Conservation (phyloP, 2,888 invertebrate species). For the Conchocele bisecta region DNA sequence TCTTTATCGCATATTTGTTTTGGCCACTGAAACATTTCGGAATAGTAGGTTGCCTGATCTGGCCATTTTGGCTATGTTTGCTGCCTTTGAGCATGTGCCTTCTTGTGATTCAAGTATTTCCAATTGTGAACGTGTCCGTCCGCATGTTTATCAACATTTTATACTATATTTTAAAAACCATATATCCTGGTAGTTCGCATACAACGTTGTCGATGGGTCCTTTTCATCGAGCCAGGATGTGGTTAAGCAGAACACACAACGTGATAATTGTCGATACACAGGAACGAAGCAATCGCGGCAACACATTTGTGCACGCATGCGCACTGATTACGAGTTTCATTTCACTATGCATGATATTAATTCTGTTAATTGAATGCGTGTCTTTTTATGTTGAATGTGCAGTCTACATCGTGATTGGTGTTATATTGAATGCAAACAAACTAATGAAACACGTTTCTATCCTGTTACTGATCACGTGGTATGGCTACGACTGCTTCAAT, state of each 20-base stretch:
- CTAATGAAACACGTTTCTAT: conserved; percentile 42
- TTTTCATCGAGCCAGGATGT: neutral
- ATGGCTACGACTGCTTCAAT: conserved; percentile 39
- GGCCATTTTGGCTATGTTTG: neutral
- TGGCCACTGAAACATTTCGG: conserved; percentile 3
- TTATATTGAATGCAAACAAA: conserved; percentile 38
- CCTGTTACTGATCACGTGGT: conserved; percentile 31
- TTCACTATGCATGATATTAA: conserved; percentile 27
- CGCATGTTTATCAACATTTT: neutral
- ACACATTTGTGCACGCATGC: neutral
- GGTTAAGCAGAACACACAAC: neutral
- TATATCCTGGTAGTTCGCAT: neutral
- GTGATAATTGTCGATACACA: conserved; percentile 35
- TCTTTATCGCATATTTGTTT: neutral
- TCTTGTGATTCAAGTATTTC: neutral
- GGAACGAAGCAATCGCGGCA: conserved; percentile 16
- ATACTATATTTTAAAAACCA: neutral
- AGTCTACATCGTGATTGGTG: conserved; percentile 35
- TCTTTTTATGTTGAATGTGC: conserved; percentile 45
- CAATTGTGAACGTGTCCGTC: neutral
- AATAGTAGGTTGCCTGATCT: neutral
- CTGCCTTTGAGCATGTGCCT: neutral
- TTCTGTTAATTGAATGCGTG: conserved; percentile 40
- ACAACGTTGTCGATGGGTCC: neutral
- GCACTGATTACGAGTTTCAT: conserved; percentile 20